Percentiles rank a stretch among this genome's conserved stretches.
phyloP scores from a whole-genome alignment of 2,113 vertebrate species.

The Mustelus asterias region DNA sequence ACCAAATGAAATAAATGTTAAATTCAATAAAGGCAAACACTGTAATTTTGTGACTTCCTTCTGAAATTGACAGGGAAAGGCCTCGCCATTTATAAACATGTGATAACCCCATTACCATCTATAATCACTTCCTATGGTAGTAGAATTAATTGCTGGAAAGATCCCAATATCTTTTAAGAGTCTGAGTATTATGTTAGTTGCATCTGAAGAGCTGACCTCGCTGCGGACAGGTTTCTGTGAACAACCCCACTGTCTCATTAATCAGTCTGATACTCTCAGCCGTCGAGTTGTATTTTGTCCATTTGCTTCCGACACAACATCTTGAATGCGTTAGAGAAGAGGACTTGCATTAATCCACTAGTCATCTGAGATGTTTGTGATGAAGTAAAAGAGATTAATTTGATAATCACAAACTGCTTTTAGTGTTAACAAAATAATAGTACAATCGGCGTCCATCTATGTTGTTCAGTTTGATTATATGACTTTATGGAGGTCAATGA shows the following conservation, averaged over 20 bases:
- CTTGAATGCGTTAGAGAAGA: neutral
- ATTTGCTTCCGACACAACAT: neutral
- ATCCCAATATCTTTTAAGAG: neutral
- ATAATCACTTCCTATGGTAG: neutral
- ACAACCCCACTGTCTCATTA: neutral
- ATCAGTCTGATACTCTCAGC: neutral
- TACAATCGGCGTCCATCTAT: neutral
- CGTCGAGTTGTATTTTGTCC: neutral
- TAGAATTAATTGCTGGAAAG: neutral
- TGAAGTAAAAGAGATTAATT: neutral
- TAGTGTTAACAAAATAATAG: neutral
- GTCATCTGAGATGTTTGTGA: neutral
- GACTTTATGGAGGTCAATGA: neutral
- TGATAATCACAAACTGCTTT: neutral
- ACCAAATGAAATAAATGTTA: neutral
- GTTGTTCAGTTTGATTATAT: neutral
- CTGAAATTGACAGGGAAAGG: neutral
- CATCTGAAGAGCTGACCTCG: neutral
- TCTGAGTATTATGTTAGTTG: neutral
- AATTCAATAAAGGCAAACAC: neutral
- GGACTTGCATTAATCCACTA: neutral
- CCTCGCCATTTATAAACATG: neutral
- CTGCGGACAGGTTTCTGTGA: neutral
- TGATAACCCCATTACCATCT: neutral
- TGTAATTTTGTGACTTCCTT: neutral